Evolutionary conservation across 2,888 invertebrate genomes (phyloP), one percentile per base, ranked within the genome.

Genomic region (Gryllus longicercus): DNA sequence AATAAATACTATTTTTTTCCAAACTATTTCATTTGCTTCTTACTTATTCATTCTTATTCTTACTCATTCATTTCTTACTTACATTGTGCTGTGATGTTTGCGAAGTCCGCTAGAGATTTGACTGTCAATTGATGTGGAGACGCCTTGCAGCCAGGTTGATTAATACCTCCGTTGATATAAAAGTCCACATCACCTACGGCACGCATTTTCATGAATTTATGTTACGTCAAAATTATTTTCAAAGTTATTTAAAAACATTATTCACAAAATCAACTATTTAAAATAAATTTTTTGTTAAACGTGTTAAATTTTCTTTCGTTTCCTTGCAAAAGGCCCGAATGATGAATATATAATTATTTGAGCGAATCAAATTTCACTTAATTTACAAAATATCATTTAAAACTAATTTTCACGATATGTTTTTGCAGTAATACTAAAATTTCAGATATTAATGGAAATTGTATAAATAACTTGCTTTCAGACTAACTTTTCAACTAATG

Each of bases 111-210:
- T 10, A 77, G 49, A 12, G 77, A 25, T 11, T 25, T 38, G 10
- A 77, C 11, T 21, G 11, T 77, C 18, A 16, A 50, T 1, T 18
- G 63, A 5, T 63, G 14, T n/a, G 14, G 14, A 18, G 63, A 63
- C 14, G 63, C n/a, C n/a, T 5, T n/a, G n/a, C 93, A 93, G 0
- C 92, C 93, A 0, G 92, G 92, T 84, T 93, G 93, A 78, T 87
- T 87, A 86, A 89, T 88, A 0, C 93, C 93, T 0, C 93, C 93
- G 82, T 93, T 93, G 1, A 92, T 91, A 85, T 92, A 93, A 84
- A 92, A 92, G 85, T 93, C 93, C 2, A 91, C 89, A 83, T 92
- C 86, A 51, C 87, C 88, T 83, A 84, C 82, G 38, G 5, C 38
- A 38, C 38, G 38, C 5, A 38, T 38, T 38, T 38, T 38, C 3